Evolutionary conservation across 1,140 invertebrate species (phyloP).

Genomic region (Camponotus floridanus): DNA sequence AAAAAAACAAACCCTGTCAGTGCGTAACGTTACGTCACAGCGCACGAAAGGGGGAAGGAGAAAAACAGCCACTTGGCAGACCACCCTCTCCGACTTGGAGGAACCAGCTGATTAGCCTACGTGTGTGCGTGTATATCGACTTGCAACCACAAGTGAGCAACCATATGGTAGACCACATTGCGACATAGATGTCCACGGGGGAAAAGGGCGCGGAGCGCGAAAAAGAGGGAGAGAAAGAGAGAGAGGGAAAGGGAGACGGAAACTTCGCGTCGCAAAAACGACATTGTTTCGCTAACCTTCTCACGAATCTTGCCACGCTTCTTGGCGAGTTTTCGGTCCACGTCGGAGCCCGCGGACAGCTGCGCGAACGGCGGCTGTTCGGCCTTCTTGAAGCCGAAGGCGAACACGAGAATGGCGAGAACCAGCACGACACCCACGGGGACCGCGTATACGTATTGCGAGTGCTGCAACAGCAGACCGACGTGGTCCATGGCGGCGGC

Average conservation of each 20-base stretch:
- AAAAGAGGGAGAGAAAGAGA: not conserved
- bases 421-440: slow-evolving; percentile 89
- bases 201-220: not conserved
- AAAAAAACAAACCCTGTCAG: not conserved
- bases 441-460: slow-evolving; percentile 83
- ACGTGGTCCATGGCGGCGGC: slow-evolving; percentile 77
- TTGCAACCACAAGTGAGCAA: slow-evolving; percentile 49
- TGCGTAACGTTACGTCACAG: slow-evolving; percentile 29
- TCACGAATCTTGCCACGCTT: slow-evolving; percentile 90
- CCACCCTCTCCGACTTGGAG: slow-evolving; percentile 19
- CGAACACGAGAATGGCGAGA: slow-evolving; percentile 89
- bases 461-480: slow-evolving; percentile 82
- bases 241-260: not conserved
- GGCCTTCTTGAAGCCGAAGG: slow-evolving; percentile 91
- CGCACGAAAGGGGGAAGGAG: not conserved
- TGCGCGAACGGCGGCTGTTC: slow-evolving; percentile 91
- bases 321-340: slow-evolving; percentile 89
- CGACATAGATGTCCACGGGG: not conserved
- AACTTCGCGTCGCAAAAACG: not conserved
- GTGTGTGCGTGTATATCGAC: slow-evolving; percentile 61
- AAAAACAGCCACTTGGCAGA: slow-evolving; percentile 14
- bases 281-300: slow-evolving; percentile 87
- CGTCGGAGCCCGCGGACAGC: slow-evolving; percentile 86
- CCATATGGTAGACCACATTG: slow-evolving; percentile 74
- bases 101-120: slow-evolving; percentile 75